phyloP scores from a whole-genome alignment of 2,888 invertebrate species.

The Drosophila mayaguana region DNA sequence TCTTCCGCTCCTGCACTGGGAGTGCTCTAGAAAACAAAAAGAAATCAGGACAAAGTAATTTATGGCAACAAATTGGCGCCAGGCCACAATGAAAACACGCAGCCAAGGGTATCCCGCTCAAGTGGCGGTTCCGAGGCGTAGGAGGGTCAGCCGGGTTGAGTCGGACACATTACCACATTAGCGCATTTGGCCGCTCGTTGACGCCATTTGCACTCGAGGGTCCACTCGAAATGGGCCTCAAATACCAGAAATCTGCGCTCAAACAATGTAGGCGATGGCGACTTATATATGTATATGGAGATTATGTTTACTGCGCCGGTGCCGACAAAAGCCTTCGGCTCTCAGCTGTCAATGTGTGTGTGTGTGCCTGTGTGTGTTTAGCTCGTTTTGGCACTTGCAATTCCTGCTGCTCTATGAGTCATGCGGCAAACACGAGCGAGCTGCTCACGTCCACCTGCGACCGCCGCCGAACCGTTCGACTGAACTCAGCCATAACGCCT shows the following conservation, averaged over 20 bases:
- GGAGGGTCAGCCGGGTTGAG: neutral
- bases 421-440: conserved; percentile 42
- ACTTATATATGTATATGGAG: conserved; percentile 21
- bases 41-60: conserved; percentile 44
- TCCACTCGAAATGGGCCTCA: conserved; percentile 42
- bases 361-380: conserved; percentile 22
- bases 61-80: conserved; percentile 62
- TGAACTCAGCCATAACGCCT: neutral
- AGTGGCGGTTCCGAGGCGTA: neutral
- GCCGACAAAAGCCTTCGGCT: conserved; percentile 51
- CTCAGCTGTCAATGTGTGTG: conserved; percentile 44
- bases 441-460: conserved; percentile 41
- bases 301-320: conserved; percentile 66
- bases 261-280: conserved; percentile 3
- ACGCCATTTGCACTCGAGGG: conserved; percentile 39
- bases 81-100: conserved; percentile 32
- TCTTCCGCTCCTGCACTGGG: neutral
- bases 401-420: conserved; percentile 62
- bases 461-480: conserved; percentile 11
- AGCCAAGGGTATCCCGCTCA: conserved; percentile 16
- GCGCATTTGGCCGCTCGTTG: conserved; percentile 40
- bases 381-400: conserved; percentile 52
- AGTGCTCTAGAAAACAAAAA: conserved; percentile 1
- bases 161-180: conserved; percentile 58
- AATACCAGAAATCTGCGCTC: conserved; percentile 57